Conservation (phyloP, 2,888 invertebrate species). For the Drosophila imparisetae region DNA sequence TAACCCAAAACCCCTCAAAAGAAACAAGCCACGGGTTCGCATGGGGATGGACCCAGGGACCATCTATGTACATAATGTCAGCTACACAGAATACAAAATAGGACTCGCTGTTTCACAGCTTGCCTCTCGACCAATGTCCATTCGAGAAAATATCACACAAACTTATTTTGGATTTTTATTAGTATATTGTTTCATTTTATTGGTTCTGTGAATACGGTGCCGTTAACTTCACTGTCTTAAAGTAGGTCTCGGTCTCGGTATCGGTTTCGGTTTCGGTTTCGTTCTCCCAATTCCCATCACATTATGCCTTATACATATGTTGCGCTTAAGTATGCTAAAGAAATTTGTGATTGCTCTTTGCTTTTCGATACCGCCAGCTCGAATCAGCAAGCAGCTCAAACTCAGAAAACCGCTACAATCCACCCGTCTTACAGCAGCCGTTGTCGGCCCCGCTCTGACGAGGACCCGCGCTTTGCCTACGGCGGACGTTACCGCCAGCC, state of each 20-base stretch:
- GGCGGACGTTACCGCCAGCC: slow-evolving; percentile 86
- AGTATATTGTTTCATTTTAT: not conserved
- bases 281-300: slow-evolving; percentile 4
- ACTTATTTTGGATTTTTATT: not conserved
- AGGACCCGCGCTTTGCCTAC: slow-evolving; percentile 91
- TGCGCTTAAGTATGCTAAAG: slow-evolving; percentile 25
- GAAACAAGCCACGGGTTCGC: not conserved
- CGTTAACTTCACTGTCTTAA: not conserved
- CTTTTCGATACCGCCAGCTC: slow-evolving; percentile 77
- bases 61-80: slow-evolving; percentile 5
- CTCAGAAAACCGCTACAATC: slow-evolving; percentile 85
- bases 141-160: not conserved
- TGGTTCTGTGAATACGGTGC: not conserved
- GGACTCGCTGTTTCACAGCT: slow-evolving; percentile 12
- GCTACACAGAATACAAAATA: slow-evolving; percentile 13
- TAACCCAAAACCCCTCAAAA: not conserved
- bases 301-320: not conserved
- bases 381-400: slow-evolving; percentile 85
- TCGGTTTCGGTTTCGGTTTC: slow-evolving; percentile 9
- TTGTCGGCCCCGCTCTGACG: slow-evolving; percentile 88
- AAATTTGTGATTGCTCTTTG: slow-evolving; percentile 35
- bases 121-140: not conserved
- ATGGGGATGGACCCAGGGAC: slow-evolving; percentile 5
- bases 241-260: slow-evolving; percentile 31
- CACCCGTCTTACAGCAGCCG: slow-evolving; percentile 86